Evolutionary conservation across 2,113 vertebrate species (phyloP).

Genomic region (Excalfactoria chinensis): DNA sequence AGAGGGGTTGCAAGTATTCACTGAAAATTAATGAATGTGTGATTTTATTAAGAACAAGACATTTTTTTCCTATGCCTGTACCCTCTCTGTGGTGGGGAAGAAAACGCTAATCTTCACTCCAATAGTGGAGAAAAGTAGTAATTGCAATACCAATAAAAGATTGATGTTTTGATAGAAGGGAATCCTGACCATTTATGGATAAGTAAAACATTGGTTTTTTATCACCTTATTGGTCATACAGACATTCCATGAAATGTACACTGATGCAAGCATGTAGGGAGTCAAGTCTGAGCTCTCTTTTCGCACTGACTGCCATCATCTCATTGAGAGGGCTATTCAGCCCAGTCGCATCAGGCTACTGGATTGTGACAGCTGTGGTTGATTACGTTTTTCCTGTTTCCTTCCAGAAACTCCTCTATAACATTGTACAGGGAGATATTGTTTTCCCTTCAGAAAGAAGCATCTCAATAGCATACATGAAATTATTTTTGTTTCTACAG

Average conservation of each 20-base stretch:
- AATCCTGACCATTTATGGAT: background rate
- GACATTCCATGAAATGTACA: accelerated
- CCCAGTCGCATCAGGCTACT: background rate
- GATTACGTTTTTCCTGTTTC: accelerated
- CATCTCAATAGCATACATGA: background rate
- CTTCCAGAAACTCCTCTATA: background rate
- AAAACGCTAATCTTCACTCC: background rate
- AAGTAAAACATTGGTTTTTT: background rate
- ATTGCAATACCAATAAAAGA: background rate
- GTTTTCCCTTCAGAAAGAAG: background rate
- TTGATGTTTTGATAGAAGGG: background rate
- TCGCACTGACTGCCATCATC: background rate
- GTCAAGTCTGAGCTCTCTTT: background rate
- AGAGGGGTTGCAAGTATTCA: background rate
- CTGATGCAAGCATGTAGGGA: accelerated
- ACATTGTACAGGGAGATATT: background rate
- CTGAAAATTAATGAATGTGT: slow-evolving; percentile 11
- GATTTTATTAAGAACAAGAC: background rate
- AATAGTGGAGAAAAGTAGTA: background rate
- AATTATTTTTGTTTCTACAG: background rate
- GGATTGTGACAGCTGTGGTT: background rate
- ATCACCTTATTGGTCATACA: background rate
- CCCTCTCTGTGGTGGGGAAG: background rate
- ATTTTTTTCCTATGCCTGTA: background rate
- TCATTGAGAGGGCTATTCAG: background rate